Conservation (phyloP, 2,888 invertebrate genomes). For the Unio delphinus region DNA sequence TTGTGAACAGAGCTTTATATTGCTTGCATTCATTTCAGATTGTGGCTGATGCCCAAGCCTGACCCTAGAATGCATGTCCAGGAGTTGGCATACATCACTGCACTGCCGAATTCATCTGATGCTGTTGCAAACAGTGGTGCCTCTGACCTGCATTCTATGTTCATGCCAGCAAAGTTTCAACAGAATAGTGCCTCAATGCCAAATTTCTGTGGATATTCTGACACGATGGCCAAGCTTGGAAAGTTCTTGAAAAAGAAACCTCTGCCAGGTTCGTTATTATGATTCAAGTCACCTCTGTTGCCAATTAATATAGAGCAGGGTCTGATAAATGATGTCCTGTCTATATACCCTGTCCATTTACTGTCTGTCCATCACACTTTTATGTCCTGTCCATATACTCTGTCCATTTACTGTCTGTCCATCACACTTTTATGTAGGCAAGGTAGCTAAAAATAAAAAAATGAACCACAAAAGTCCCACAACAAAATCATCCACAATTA, state of each 20-base stretch:
- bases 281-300: no score
- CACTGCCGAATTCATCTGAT: conserved; percentile 35
- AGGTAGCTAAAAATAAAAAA: no score
- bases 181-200: conserved; percentile 10
- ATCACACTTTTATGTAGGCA: no score
- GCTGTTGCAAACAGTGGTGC: conserved; percentile 9
- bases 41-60: conserved; percentile 45
- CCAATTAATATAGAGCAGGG: no score
- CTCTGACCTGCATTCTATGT: conserved; percentile 16
- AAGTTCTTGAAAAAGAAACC: conserved; percentile 44
- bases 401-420: no score
- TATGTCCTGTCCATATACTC: no score
- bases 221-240: conserved; percentile 40
- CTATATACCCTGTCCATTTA: no score
- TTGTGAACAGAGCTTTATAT: no score
- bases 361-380: no score
- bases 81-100: conserved; percentile 47
- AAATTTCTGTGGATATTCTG: conserved; percentile 29
- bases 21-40: conserved; percentile 12
- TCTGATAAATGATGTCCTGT: not conserved
- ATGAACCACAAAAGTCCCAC: no score
- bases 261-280: conserved; percentile 37
- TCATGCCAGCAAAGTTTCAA: conserved; percentile 12
- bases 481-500: no score
- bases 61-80: conserved; percentile 26